A percentile compares a stretch with the other conserved stretches of the same genome.
These are phyloP conservation scores for Halcyon smyrnensis DNA, from an alignment of 2,797 vertebrate species.

Conservation along the genomic window DNA sequence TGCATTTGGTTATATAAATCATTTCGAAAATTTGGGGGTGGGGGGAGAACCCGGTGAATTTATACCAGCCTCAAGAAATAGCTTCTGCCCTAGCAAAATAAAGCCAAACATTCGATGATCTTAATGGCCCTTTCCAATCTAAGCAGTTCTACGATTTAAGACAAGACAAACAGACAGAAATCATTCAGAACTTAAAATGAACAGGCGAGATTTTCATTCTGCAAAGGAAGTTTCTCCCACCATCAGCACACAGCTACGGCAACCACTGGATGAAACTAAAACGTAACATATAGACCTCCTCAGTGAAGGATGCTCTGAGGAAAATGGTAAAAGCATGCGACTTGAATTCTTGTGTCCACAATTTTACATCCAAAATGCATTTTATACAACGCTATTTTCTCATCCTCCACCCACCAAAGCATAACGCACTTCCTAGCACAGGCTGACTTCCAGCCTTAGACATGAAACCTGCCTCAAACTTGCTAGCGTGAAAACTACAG, in stretches of 20 bases:
- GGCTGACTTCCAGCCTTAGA: no score
- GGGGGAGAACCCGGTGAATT: not conserved
- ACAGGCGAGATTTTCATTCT: not conserved
- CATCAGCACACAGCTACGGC: not conserved
- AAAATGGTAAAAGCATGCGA: rapidly evolving
- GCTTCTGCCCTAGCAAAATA: not conserved
- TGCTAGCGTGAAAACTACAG: rapidly evolving
- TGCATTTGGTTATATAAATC: rapidly evolving
- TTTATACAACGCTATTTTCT: not conserved
- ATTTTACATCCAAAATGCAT: not conserved
- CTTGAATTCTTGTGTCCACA: not conserved
- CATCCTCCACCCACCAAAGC: not conserved
- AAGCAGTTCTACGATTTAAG: not conserved
- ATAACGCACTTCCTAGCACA: not conserved
- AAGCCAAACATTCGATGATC: rapidly evolving
- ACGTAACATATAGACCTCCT: not conserved
- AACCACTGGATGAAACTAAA: not conserved
- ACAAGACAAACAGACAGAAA: not conserved
- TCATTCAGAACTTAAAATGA: rapidly evolving
- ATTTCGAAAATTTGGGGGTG: not conserved
- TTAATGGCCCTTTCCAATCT: not conserved
- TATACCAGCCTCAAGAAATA: not conserved
- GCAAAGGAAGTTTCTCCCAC: no score
- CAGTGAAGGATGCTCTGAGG: not conserved
- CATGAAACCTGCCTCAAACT: not conserved